phyloP scores from a whole-genome alignment of 2,888 invertebrate genomes.

The Volucella inanis region DNA sequence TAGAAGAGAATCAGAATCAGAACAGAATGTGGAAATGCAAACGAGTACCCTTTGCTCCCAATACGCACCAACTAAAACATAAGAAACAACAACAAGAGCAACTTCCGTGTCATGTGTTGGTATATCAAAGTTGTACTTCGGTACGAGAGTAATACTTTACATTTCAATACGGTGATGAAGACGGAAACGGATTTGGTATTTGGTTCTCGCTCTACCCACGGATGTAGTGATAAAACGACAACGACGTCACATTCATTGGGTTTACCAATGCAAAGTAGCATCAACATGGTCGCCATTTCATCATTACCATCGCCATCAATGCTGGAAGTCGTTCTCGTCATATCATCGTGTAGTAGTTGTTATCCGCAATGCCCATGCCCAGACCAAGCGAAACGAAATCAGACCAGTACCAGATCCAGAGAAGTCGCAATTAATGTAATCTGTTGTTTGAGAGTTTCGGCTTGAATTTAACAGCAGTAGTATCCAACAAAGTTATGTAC shows the following conservation, averaged over 20 bases:
- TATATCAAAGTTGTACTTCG: constrained; percentile 49
- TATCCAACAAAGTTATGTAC: not conserved
- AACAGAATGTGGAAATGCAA: constrained; percentile 30
- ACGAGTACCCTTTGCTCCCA: constrained; percentile 57
- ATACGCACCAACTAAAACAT: constrained; percentile 59
- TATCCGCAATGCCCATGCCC: constrained; percentile 73
- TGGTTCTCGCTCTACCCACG: constrained; percentile 11
- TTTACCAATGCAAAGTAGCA: constrained; percentile 17
- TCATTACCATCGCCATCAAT: constrained; percentile 16
- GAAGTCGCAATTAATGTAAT: constrained; percentile 73
- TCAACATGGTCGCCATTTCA: constrained; percentile 45
- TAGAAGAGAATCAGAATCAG: constrained; percentile 16
- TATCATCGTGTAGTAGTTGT: constrained; percentile 37
- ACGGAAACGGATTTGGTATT: not conserved
- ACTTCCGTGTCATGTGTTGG: constrained; percentile 73
- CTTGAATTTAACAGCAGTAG: constrained; percentile 57
- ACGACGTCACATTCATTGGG: constrained; percentile 57
- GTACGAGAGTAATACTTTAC: constrained; percentile 22
- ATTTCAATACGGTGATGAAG: not conserved
- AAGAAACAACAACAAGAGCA: constrained; percentile 51
- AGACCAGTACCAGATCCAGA: constrained; percentile 8
- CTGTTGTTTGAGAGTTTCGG: constrained; percentile 73
- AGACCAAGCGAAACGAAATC: too few relatives aligned
- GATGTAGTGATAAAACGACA: constrained; percentile 36
- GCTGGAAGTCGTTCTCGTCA: constrained; percentile 1